Evolutionary conservation across 1,140 invertebrate species (phyloP), one percentile per base, ranked within the genome.

Genomic region (Zeugodacus cucurbitae): DNA sequence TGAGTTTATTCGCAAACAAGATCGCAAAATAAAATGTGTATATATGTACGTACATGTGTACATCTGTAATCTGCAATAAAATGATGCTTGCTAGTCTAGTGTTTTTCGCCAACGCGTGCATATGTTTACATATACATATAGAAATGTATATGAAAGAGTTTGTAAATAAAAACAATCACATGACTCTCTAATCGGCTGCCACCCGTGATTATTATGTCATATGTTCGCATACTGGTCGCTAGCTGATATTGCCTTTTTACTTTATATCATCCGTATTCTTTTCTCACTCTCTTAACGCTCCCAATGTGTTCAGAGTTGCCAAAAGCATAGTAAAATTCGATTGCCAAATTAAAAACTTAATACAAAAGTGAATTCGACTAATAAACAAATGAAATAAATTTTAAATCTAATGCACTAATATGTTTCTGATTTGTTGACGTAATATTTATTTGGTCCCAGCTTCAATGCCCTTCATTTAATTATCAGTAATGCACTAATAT

Each of bases 171-270:
- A 93, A 90, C 92, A 93, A 93, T 93, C 92, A 93, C 92, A 93
- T 93, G 92, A 93, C 92, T 93, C 92, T 92, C 92, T 93, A 93
- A 93, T 93, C 92, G 92, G 91, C 89, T 88, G 91, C 90, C 92
- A 93, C 92, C 91, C 92, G 92, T 93, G 92, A 93, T 93, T 93
- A 93, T 93, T 93, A 93, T 93, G 92, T 93, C 92, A 93, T 93
- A 92, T 91, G 91, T 26, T 59, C 34, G 34, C 37, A 6, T 44
- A n/a, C n/a, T 78, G 67, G 48, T 82, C 67, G 32, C 20, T 58
- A 37, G 70, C 67, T 87, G 37, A 70, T 87, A 48, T 87, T 87
- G 37, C 86, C 22, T n/a, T n/a, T 87, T 59, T 59, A 34, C 57
- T 41, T 70, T 78, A 48, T 37, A 78, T 48, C 22, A 32, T 70